These are phyloP conservation scores for Neuroterus valhalla DNA, from an alignment of 1,140 invertebrate species.

Conservation along the genomic window DNA sequence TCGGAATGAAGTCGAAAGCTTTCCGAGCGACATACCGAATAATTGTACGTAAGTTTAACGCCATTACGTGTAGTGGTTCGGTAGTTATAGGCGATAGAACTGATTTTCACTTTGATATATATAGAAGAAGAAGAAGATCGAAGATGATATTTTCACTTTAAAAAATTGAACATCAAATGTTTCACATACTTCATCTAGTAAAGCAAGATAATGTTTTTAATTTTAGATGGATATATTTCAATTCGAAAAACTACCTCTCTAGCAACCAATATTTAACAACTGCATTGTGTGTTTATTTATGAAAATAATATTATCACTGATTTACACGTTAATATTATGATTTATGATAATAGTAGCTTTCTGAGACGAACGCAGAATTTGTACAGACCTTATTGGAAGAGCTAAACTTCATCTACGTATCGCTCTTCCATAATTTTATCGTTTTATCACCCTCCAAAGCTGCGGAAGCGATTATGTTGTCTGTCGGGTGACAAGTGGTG, in stretches of 20 bases:
- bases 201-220: neutral
- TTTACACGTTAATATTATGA: conserved; percentile 24
- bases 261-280: conserved; percentile 2
- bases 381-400: conserved; percentile 41
- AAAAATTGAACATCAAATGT: neutral
- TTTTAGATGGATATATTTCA: conserved; percentile 8
- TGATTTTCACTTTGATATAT: too few species aligned
- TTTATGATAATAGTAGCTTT: conserved; percentile 19
- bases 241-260: conserved; percentile 3
- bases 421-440: conserved; percentile 99
- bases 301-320: conserved; percentile 28
- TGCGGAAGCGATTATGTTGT: conserved; percentile 99
- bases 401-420: conserved; percentile 81
- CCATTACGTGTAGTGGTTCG: too few species aligned
- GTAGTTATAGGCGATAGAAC: too few species aligned
- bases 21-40: too few species aligned
- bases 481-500: conserved; percentile 98
- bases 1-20: too few species aligned
- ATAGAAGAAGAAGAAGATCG: too few species aligned
- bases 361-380: conserved; percentile 39
- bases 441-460: conserved; percentile 99
- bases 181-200: neutral
- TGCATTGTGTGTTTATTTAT: conserved; percentile 1
- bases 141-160: too few species aligned
- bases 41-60: too few species aligned